Evolutionary conservation across 2,113 vertebrate species (phyloP), one percentile per base, ranked within the genome.

Genomic region (Cariama cristata): DNA sequence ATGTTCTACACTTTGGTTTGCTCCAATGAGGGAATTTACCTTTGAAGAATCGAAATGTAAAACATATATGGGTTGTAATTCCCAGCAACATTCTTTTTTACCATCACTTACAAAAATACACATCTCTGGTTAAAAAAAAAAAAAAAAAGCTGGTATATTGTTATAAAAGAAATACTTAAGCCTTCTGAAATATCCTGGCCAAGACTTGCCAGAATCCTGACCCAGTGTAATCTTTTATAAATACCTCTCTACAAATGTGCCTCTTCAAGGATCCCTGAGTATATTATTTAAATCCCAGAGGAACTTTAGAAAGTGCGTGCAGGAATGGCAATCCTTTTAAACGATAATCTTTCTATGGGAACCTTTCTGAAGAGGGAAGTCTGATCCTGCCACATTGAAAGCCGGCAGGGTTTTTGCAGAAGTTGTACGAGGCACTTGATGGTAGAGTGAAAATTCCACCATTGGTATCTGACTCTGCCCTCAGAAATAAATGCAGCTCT

Each of bases 221-320:
- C 79, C 53, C 55, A 50, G 26, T 59, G 82, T 83, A 92, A 92
- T 88, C 67, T 81, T 93, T 79, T 76, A 88, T 73, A 88, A 93
- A 83, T 92, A 69, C 50, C 71, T 62, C 63, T 63, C 52, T 59
- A 55, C 50, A 79, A 94, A 71, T 64, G 53, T 92, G 66, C 27
- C 74, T 80, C 83, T 92, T 79, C 55, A 59, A 67, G 40, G 71
- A 79, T 80, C 72, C 49, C 93, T 44, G 83, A 75, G 94, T 55
- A 83, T 83, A 50, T 94, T 75, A 75, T 75, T 97, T 56, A 94
- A 91, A 95, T 58, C 91, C 76, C 86, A 91, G 76, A 58, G 83
- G 91, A 66, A 79, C 60, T 92, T 73, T 20, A 47, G 67, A 69
- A 62, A 87, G 80, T 0, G 0, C 4, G 2, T 77, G 60, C 33